Evolutionary conservation across 2,113 vertebrate species (phyloP), one percentile per base, ranked within the genome.

Genomic region (Holacanthus passer): DNA sequence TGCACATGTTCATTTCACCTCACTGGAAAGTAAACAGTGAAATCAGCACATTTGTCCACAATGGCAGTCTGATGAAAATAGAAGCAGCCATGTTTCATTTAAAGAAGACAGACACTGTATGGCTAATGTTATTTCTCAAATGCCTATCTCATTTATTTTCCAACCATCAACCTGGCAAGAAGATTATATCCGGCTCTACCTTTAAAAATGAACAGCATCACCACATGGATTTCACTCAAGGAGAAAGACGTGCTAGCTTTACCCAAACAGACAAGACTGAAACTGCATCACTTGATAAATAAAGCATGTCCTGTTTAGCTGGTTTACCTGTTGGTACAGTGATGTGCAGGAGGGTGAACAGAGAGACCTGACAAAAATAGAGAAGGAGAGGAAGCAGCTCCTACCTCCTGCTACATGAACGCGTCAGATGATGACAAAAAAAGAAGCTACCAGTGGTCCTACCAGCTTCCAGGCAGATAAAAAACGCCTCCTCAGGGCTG

Each of bases 301-400:
- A 73, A 74, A 68, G 74, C 65, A 73, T 43, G 13, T 58, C 66
- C 55, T 32, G 63, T 84, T 87, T 56, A 32, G 64, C 58, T 65
- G 78, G 39, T 89, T 94, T 94, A 92, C 91, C 93, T 94, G 90
- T 92, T 86, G 88, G 87, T 83, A 83, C 27, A 65, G 19, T 62
- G 69, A 84, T 68, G 82, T 81, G 59, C 59, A 76, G 77, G 29
- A 64, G 39, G 58, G 32, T 74, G 72, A 77, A 73, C 1, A 56
- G 22, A 79, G 41, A 79, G 70, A 24, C n/a, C 22, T n/a, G 10
- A 66, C 35, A 78, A 83, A 79, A 72, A 75, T 29, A 77, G 64
- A 19, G 41, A 84, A 76, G 32, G 24, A 81, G 55, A 77, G 77
- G 56, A 86, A 73, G 56, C 66, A 62, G 86, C 59, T 77, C 73